A percentile compares a stretch with the other conserved stretches of the same genome.
Evolutionary conservation across 1,140 invertebrate species (phyloP).

Genomic region (Scaptomyza graminum): DNA sequence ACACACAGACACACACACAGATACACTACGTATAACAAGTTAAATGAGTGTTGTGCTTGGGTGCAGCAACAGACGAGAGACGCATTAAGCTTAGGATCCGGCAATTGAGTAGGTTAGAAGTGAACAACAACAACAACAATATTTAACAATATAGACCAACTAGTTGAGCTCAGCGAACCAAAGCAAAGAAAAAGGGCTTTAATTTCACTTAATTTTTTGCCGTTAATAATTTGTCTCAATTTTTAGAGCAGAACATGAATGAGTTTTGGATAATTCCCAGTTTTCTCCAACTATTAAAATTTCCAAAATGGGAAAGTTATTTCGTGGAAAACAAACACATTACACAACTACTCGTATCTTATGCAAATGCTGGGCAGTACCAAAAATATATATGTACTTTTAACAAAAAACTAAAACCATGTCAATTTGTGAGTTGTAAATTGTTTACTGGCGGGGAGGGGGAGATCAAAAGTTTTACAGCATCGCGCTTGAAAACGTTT

Average conservation of each 20-base stretch:
- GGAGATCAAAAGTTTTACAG: constrained; percentile 23
- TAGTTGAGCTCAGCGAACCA: constrained; percentile 41
- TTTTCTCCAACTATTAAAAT: constrained; percentile 2
- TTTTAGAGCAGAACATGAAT: constrained; percentile 69
- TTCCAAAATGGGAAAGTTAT: too few species aligned
- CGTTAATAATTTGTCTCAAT: constrained; percentile 76
- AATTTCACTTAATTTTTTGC: constrained; percentile 65
- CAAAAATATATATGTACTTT: too few species aligned
- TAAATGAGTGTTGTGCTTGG: constrained; percentile 48
- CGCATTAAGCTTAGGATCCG: not conserved
- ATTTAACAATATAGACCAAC: too few species aligned
- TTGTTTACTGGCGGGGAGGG: not conserved
- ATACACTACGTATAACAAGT: constrained; percentile 42
- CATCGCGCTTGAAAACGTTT: constrained; percentile 15
- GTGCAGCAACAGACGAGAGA: constrained; percentile 36
- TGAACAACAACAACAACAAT: constrained; percentile 1
- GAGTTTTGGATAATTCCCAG: constrained; percentile 6
- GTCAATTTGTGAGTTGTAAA: constrained; percentile 21
- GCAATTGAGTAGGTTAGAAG: constrained; percentile 23
- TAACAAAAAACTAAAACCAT: constrained; percentile 1
- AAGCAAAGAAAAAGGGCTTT: constrained; percentile 53
- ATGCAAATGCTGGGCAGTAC: too few species aligned
- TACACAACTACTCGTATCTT: not conserved
- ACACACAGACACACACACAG: constrained; percentile 13
- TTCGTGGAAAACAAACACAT: not conserved